These are phyloP conservation scores for Napeogenes inachia DNA, from an alignment of 2,888 invertebrate genomes.

Conservation along the genomic window DNA sequence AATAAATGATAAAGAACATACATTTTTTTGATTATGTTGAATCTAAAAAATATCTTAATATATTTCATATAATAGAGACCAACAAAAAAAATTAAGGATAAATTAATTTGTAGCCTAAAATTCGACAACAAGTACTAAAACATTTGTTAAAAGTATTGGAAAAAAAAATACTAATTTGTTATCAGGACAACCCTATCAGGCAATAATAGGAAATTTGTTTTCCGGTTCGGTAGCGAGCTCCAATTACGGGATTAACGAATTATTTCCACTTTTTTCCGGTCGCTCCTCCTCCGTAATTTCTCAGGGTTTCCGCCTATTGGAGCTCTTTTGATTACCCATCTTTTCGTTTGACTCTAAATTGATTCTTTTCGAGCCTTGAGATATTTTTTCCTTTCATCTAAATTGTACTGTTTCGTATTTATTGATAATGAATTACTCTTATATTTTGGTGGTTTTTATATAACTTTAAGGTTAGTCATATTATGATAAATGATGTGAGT, in stretches of 20 bases:
- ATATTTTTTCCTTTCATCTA: slow-evolving; percentile 1
- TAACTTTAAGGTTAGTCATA: too few species aligned
- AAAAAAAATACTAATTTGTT: too few species aligned
- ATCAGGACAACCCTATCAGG: slow-evolving; percentile 49
- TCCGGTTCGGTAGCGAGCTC: slow-evolving; percentile 77
- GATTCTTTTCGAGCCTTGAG: slow-evolving; percentile 42
- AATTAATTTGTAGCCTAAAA: too few species aligned
- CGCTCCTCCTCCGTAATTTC: slow-evolving; percentile 49
- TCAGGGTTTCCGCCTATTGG: slow-evolving; percentile 74
- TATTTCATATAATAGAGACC: too few species aligned
- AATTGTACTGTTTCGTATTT: neutral
- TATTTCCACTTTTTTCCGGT: slow-evolving; percentile 74
- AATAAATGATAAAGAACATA: too few species aligned
- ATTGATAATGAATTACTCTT: too few species aligned
- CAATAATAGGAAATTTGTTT: slow-evolving; percentile 78
- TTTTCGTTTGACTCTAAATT: slow-evolving; percentile 71
- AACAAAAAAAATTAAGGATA: too few species aligned
- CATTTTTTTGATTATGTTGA: too few species aligned
- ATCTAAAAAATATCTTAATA: too few species aligned
- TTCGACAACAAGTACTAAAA: neutral
- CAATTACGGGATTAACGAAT: slow-evolving; percentile 77
- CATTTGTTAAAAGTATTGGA: too few species aligned
- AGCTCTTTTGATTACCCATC: slow-evolving; percentile 73
- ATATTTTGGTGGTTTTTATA: too few species aligned
- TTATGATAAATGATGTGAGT: too few species aligned